Percentiles rank a stretch among this genome's conserved stretches.
These are phyloP conservation scores for Microctenopoma stevenorrisi DNA, from an alignment of 2,797 vertebrate genomes.

Conservation along the genomic window DNA sequence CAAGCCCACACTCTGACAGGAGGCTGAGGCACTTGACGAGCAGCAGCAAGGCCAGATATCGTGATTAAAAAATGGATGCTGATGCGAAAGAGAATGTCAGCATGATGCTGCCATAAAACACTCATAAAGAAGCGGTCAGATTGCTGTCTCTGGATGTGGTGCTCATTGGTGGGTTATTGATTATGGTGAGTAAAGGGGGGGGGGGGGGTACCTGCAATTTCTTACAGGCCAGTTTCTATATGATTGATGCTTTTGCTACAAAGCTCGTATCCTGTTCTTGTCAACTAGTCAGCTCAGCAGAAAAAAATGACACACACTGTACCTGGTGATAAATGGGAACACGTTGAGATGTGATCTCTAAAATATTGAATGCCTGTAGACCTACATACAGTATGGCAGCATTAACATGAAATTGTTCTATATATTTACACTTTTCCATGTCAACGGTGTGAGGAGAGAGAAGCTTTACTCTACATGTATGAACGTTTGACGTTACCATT, in stretches of 20 bases:
- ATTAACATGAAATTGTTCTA: conserved; percentile 37
- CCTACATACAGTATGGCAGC: conserved; percentile 35
- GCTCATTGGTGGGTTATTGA: conserved; percentile 69
- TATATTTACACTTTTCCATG: conserved; percentile 39
- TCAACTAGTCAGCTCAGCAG: conserved; percentile 63
- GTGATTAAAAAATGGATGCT: conserved; percentile 80
- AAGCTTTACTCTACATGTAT: conserved; percentile 31
- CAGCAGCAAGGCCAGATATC: conserved; percentile 70
- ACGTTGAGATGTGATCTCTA: conserved; percentile 47
- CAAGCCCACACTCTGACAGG: conserved; percentile 77
- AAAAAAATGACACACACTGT: conserved; percentile 38
- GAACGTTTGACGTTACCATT: no score
- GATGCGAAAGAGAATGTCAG: conserved; percentile 66
- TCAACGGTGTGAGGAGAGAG: conserved; percentile 33
- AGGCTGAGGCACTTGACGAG: conserved; percentile 76
- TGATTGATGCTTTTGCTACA: conserved; percentile 68
- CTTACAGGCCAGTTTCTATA: conserved; percentile 43
- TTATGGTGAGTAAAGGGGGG: conserved; percentile 67
- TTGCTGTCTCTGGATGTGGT: conserved; percentile 45
- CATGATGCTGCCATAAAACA: conserved; percentile 64
- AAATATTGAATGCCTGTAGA: conserved; percentile 64
- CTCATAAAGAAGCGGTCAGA: conserved; percentile 29
- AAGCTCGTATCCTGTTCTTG: conserved; percentile 41
- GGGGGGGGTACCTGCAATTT: conserved; percentile 33
- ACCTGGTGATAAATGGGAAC: conserved; percentile 66